Evolutionary conservation across 2,113 vertebrate species (phyloP), one percentile per base, ranked within the genome.

Genomic region (Chamaetylas fuelleborni): DNA sequence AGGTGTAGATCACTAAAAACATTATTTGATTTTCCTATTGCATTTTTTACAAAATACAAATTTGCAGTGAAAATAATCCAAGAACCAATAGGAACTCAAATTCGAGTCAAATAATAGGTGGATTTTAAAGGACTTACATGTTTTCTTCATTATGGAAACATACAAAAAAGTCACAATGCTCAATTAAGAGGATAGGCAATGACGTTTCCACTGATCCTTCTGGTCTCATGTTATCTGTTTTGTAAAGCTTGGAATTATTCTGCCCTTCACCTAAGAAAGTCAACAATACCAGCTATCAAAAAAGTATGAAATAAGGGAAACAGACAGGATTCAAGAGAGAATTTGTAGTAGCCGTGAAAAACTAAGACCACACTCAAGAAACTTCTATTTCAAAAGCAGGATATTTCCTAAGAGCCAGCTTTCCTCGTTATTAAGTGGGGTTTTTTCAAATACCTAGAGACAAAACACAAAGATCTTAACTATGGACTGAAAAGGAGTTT

Each of bases 171-270:
- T 88, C 84, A 86, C 97, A 98, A 40, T 69, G 92, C 9, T 96
- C 93, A 88, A 99, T 98, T 95, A 70, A 96, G 38, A 99, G 96
- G 23, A 99, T 24, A 28, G 98, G 98, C 90, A 98, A 97, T 8
- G 95, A 92, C 16, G 86, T 94, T 94, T 98, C 98, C 29, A 98
- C 95, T 28, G 38, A 58, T 76, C 89, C 81, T 79, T 93, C 85
- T 56, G 14, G 13, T 62, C 53, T 92, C 19, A 5, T 17, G 0
- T 28, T 73, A 5, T 31, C 78, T 38, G 33, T 24, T 45, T 33
- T 67, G 42, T 26, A 87, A 58, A 31, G 14, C 34, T 88, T 89
- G 28, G 77, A 95, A 74, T 48, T 57, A 92, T 81, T 95, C 79
- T 10, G 71, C 8, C 53, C 43, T 51, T 77, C 77, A 71, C 81